Conservation (phyloP, 2,888 invertebrate species). For the Punctoribates punctum region DNA sequence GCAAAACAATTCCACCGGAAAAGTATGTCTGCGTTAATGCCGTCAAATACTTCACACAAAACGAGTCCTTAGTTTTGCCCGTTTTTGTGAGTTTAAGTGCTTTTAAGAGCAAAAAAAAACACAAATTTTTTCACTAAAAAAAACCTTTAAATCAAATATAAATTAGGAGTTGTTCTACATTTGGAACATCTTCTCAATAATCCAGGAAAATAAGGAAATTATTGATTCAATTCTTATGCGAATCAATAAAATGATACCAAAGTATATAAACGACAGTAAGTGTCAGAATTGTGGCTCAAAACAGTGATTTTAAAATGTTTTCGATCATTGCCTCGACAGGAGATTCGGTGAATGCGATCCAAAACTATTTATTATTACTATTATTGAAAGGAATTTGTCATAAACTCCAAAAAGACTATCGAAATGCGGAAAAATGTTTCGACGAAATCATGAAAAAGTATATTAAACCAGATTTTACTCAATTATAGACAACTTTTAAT, state of each 20-base stretch:
- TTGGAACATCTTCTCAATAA: constrained; percentile 84
- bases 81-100: constrained; percentile 59
- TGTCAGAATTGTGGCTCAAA: too few relatives aligned
- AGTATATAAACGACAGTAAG: constrained; percentile 29
- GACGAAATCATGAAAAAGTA: constrained; percentile 62
- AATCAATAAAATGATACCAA: constrained; percentile 50
- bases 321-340: too few relatives aligned
- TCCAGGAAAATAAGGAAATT: constrained; percentile 66
- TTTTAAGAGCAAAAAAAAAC: not conserved
- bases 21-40: constrained; percentile 88
- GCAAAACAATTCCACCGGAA: constrained; percentile 93
- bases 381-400: constrained; percentile 79
- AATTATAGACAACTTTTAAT: not conserved
- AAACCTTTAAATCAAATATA: constrained; percentile 8
- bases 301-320: too few relatives aligned
- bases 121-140: not conserved
- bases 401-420: constrained; percentile 69
- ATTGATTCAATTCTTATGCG: constrained; percentile 52
- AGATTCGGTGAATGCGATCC: constrained; percentile 45
- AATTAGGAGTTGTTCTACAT: constrained; percentile 75
- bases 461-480: constrained; percentile 45
- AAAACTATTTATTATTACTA: constrained; percentile 64
- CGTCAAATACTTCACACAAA: constrained; percentile 70
- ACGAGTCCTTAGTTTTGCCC: constrained; percentile 70
- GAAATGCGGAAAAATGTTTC: constrained; percentile 72